Base-by-base conservation (phyloP, 1,140 invertebrate genomes). In the Drosophila persimilis region DNA sequence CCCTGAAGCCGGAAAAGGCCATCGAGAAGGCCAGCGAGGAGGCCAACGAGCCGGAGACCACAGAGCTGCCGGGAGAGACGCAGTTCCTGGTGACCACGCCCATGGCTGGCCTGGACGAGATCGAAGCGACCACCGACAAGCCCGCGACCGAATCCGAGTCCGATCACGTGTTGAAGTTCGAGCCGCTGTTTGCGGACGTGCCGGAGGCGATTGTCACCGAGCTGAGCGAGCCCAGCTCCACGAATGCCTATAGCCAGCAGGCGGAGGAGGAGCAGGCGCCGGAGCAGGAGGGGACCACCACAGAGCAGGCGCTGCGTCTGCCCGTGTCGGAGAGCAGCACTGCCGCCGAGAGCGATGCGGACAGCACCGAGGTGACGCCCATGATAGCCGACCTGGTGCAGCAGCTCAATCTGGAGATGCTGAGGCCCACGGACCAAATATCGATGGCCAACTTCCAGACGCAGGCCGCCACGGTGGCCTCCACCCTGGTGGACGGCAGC, bases 381-480 rank as follows among this genome's bases (percentile, higher is more conserved):
- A 72, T 73, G 66, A 75, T 91, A 43, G 89, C 86, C 47, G 84
- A 90, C 62, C 62, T 91, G 29, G 84, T 89, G 48, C 83, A 89
- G 44, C 81, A 90, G 39, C 75, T 91, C 0, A 90, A 91, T 53
- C 22, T 90, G 50, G 80, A 91, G 41, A 60, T 91, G 45, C 59
- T 91, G 0, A 86, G 67, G 47, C 90, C 90, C 9, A 90, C 80
- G 11, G 86, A 89, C 39, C 81, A 85, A 41, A 90, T 92, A 58
- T 88, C 74, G 0, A 92, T 92, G 91, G 53, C 75, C 9, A 81
- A 92, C 43, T 89, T 92, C 60, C 89, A 91, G 62, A 90, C 83
- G 0, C 89, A 92, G 67, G 88, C 90, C 5, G 92, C 92, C 5
- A 92, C 92, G 3, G 73, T 92, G 0, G 92, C 91, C 15, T 92